Evolutionary conservation across 2,113 vertebrate species (phyloP).

Genomic region (Sterna hirundo): DNA sequence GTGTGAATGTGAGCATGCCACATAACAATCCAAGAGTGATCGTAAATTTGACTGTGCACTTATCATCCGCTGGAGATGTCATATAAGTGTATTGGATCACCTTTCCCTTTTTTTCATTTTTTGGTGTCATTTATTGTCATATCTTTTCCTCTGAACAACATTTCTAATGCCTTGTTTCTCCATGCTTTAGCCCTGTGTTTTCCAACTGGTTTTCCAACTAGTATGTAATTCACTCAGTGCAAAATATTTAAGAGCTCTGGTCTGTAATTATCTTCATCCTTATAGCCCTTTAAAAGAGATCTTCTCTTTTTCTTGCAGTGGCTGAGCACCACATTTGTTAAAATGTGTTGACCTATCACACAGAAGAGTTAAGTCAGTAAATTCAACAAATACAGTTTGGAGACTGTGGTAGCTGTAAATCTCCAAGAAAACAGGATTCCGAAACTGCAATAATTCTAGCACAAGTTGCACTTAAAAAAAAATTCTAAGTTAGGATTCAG

Average conservation of each 20-base stretch:
- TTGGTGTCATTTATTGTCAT: background rate
- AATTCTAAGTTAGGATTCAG: background rate
- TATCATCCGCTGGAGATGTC: background rate
- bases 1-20: background rate
- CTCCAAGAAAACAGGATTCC: background rate
- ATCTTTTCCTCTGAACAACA: background rate
- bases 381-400: background rate
- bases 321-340: background rate
- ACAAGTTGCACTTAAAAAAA: background rate
- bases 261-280: background rate
- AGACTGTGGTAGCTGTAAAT: background rate
- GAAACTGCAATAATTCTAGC: background rate
- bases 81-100: background rate
- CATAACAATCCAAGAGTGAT: background rate
- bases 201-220: background rate
- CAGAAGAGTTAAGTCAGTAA: background rate
- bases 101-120: background rate
- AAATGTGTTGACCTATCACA: background rate
- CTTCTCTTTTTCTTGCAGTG: background rate
- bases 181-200: background rate
- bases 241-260: background rate
- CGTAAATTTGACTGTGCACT: background rate
- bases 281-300: background rate
- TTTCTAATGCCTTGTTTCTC: background rate
- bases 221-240: background rate